Percentiles rank a stretch among this genome's conserved stretches.
Evolutionary conservation across 2,888 invertebrate genomes (phyloP).

Genomic region (Polyommatus iphigenia): DNA sequence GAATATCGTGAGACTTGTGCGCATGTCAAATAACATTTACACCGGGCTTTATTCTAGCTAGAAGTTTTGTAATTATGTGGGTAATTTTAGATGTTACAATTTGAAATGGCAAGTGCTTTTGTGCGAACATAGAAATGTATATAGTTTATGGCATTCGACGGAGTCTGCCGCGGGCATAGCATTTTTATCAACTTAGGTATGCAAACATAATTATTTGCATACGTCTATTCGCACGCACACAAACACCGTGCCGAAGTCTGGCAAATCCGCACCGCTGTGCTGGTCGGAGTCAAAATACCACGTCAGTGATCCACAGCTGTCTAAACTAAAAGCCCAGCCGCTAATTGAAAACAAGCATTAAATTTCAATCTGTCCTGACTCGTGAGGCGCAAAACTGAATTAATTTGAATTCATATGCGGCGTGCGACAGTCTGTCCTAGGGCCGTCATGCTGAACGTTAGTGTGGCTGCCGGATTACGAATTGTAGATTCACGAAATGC

Average conservation of each 20-base stretch:
- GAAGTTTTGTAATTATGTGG: not conserved
- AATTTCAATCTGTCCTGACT: not conserved
- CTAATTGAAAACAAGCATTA: not conserved
- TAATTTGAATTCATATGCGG: constrained; percentile 14
- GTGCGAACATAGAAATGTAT: too few relatives aligned
- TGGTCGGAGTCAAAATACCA: not conserved
- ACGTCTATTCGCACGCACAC: too few relatives aligned
- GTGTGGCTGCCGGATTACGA: not conserved
- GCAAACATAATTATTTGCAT: too few relatives aligned
- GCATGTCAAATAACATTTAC: constrained; percentile 28
- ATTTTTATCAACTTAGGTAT: too few relatives aligned
- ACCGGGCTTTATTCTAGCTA: not conserved
- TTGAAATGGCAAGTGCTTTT: not conserved
- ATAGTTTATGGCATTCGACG: too few relatives aligned
- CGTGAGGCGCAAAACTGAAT: constrained; percentile 1
- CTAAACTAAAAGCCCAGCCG: not conserved
- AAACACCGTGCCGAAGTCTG: too few relatives aligned
- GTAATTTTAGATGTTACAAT: not conserved
- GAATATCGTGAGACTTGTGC: constrained; percentile 34
- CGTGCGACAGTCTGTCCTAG: not conserved
- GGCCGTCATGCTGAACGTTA: not conserved
- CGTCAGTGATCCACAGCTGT: not conserved
- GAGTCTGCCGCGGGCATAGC: too few relatives aligned
- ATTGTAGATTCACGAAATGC: not conserved
- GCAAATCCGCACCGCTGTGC: too few relatives aligned